A percentile compares a stretch with the other conserved stretches of the same genome.
Conservation (phyloP, 2,797 vertebrate species). For the Trichosurus vulpecula region DNA sequence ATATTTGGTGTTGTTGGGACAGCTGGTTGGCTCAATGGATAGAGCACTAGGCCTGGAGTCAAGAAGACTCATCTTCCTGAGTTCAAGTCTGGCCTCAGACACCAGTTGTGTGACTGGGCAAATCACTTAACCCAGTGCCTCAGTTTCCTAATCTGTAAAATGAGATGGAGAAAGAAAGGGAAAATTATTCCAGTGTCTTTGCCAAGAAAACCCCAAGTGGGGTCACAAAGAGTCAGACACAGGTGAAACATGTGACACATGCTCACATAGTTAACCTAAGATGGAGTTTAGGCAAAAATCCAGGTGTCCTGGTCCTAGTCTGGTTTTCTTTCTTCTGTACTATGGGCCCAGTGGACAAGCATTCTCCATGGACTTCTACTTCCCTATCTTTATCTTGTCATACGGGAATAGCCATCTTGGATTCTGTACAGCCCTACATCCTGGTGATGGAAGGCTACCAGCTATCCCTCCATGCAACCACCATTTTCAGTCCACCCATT, state of each 20-base stretch:
- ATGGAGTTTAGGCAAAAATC: not conserved
- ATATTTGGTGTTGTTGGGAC: not conserved
- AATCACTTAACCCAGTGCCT: not conserved
- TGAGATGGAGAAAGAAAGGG: not conserved
- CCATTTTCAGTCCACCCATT: not conserved
- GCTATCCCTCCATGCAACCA: not conserved
- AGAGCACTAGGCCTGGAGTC: not conserved
- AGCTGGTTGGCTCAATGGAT: not conserved
- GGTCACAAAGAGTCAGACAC: not conserved
- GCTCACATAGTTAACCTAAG: not conserved
- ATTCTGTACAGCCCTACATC: not conserved
- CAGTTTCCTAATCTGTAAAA: not conserved
- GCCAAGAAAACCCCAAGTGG: not conserved
- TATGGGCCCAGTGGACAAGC: not conserved
- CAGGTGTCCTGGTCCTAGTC: not conserved
- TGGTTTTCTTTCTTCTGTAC: not conserved
- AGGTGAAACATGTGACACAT: not conserved
- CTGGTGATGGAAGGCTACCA: not conserved
- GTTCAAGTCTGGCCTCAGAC: not conserved
- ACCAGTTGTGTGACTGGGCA: not conserved
- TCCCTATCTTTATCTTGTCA: not conserved
- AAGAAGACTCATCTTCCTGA: not conserved
- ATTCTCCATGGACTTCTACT: not conserved
- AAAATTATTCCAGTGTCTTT: not conserved
- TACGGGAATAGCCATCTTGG: not conserved